Evolutionary conservation across 2,113 vertebrate species (phyloP).

Genomic region (Microcebus jonahi): DNA sequence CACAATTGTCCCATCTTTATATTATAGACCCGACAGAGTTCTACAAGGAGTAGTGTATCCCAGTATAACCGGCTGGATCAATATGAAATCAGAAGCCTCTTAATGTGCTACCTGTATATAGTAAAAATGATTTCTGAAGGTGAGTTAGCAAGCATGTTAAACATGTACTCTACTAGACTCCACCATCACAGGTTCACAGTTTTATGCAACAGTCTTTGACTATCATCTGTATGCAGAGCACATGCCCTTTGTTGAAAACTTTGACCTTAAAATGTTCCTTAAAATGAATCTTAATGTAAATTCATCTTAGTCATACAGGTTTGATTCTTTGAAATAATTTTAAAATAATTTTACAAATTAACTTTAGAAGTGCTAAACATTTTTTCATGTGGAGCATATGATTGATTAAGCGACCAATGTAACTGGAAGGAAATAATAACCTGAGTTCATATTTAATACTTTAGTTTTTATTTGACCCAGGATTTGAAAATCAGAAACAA

Average conservation of each 20-base stretch:
- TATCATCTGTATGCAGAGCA: not conserved
- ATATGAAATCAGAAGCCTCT: conserved; percentile 94
- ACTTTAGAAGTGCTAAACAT: too few relatives aligned
- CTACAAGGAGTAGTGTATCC: conserved; percentile 89
- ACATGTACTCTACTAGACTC: not conserved
- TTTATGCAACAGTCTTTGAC: not conserved
- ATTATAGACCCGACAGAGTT: conserved; percentile 86
- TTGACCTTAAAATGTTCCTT: conserved; percentile 1
- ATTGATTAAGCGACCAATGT: not conserved
- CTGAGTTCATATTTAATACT: conserved; percentile 31
- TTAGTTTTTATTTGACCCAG: conserved; percentile 67
- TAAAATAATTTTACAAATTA: not conserved
- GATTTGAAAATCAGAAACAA: conserved; percentile 63
- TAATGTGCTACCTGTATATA: conserved; percentile 94
- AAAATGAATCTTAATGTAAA: conserved; percentile 35
- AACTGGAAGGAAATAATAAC: conserved; percentile 34
- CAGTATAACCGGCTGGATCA: conserved; percentile 89
- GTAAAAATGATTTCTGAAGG: conserved; percentile 96
- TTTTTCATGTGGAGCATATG: not conserved
- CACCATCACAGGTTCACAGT: not conserved
- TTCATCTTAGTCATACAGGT: not conserved
- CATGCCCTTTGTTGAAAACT: conserved; percentile 39
- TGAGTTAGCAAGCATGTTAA: conserved; percentile 80
- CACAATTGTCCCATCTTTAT: conserved; percentile 39
- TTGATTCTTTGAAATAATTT: conserved; percentile 9